Evolutionary conservation across 2,797 vertebrate species (phyloP).

Genomic region (Chaetophractus vellerosus): DNA sequence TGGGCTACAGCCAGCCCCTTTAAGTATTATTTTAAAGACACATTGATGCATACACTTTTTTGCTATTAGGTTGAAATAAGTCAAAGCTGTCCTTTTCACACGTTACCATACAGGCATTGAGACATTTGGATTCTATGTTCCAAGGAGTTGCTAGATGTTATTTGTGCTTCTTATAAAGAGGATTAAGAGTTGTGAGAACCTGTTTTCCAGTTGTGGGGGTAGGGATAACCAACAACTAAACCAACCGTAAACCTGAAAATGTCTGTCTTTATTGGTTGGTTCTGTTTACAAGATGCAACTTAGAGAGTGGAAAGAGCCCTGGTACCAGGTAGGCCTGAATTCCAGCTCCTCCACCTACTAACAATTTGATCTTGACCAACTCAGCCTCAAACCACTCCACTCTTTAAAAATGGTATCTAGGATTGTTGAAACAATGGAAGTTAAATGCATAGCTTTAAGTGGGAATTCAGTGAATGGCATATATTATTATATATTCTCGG

Average conservation of each 20-base stretch:
- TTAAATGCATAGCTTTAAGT: background rate
- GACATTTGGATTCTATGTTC: background rate
- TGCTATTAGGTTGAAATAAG: slow-evolving; percentile 5
- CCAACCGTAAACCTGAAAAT: slow-evolving; percentile 31
- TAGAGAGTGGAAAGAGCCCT: background rate
- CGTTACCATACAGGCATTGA: background rate
- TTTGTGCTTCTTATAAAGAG: background rate
- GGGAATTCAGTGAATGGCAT: background rate
- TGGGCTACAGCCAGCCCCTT: too few relatives aligned
- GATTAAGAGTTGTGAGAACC: slow-evolving; percentile 3
- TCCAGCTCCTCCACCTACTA: background rate
- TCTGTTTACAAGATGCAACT: background rate
- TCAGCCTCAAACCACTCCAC: background rate
- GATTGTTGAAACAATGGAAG: background rate
- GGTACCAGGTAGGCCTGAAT: background rate
- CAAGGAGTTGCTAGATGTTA: background rate
- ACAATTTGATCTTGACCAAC: background rate
- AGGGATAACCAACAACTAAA: background rate
- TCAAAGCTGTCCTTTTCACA: background rate
- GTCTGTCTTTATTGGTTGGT: background rate
- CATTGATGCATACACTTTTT: background rate
- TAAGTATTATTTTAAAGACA: slow-evolving; percentile 47
- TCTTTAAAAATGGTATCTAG: background rate
- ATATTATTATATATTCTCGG: slow-evolving; percentile 13
- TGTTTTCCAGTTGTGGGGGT: background rate